Evolutionary conservation across 2,797 vertebrate genomes (phyloP), one percentile per base, ranked within the genome.

Genomic region (Tolypeutes matacus): DNA sequence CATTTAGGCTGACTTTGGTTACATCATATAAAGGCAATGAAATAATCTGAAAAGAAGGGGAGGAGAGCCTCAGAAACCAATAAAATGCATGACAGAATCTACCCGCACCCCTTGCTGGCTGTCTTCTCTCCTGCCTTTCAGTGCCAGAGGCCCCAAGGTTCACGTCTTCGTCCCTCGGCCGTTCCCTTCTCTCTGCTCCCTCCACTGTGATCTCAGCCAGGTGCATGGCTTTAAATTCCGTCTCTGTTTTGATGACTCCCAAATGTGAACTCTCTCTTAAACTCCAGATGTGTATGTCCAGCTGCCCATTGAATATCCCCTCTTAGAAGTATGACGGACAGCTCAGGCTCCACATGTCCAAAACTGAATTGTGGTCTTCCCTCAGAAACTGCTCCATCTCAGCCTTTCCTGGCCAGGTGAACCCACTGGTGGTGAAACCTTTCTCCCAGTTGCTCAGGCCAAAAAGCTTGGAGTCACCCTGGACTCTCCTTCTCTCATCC

Each of bases 51-150:
- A 53, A 39, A 21, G 31, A 67, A 25, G 17, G 21, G 25, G 56
- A 60, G 20, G 25, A n/a, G 51, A 46, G 27, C 49, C 2, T 72
- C 29, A 21, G 36, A 72, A 14, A 18, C 4, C 56, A 56, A 21
- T 56, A 17, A 15, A 62, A 8, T 17, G 17, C 9, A 1, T 42
- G 70, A 3, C 12, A 34, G 58, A 14, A 58, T 20, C 15, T 8
- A 5, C 10, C 2, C 51, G 2, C 0, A 12, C 3, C 8, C 6
- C 1, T 7, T 0, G 2, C n/a, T 3, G 2, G 49, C 5, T 2
- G 53, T 7, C 36, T 51, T 4, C 62, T 29, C 39, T 29, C 27
- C 36, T 64, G 14, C 69, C 36, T 65, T 34, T 0, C 14, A 7
- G 7, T 56, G 56, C 18, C 27, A 0, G 72, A 17, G 78, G 60